Evolutionary conservation across 2,797 vertebrate species (phyloP).

Genomic region (Chromobotia macracanthus): DNA sequence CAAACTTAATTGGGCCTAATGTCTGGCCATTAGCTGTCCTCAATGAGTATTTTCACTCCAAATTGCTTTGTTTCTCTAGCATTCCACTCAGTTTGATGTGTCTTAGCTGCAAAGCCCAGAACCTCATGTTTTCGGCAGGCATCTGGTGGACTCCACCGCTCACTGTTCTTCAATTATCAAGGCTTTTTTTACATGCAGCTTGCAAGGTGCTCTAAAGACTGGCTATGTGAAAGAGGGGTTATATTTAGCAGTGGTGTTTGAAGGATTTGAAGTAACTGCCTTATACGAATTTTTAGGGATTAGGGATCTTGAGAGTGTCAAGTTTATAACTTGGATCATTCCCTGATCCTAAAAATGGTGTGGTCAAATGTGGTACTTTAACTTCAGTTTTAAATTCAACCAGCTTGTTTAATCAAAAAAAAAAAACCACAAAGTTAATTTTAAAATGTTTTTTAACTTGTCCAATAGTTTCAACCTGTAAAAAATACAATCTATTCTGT

Average conservation of each 20-base stretch:
- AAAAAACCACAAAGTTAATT: background rate
- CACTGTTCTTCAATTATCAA: constrained; percentile 69
- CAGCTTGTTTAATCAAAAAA: background rate
- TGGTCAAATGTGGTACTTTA: constrained; percentile 1
- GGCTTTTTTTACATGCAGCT: constrained; percentile 57
- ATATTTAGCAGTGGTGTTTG: constrained; percentile 21
- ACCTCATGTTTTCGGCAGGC: constrained; percentile 64
- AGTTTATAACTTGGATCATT: background rate
- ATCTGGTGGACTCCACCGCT: constrained; percentile 61
- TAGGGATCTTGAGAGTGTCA: background rate
- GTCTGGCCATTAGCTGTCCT: constrained; percentile 63
- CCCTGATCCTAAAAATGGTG: background rate
- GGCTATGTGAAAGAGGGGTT: background rate
- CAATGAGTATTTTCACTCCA: constrained; percentile 53
- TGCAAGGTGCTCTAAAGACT: constrained; percentile 56
- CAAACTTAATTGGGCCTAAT: constrained; percentile 65
- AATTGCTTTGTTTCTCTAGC: constrained; percentile 62
- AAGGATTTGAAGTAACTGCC: constrained; percentile 7
- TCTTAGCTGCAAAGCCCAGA: constrained; percentile 68
- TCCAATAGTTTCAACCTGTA: too few species aligned
- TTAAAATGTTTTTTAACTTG: background rate
- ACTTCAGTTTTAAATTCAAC: too few species aligned
- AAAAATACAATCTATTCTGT: too few species aligned
- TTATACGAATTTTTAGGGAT: constrained; percentile 5
- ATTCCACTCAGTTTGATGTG: constrained; percentile 61